phyloP scores from a whole-genome alignment of 2,797 vertebrate species.

The Sebastes nivosus region DNA sequence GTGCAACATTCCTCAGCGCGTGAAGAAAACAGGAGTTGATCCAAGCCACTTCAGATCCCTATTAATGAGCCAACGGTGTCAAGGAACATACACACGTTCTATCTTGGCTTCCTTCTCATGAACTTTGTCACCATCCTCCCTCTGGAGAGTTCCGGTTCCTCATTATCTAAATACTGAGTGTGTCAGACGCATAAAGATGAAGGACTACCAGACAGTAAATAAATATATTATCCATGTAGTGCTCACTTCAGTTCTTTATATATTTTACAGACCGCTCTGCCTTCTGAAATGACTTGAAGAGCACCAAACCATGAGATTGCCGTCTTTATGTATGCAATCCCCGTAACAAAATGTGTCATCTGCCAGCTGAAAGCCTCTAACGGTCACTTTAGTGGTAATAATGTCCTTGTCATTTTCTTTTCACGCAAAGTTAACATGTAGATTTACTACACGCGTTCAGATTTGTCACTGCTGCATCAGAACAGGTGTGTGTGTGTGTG shows the following conservation, averaged over 20 bases:
- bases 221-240: not conserved
- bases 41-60: constrained; percentile 24
- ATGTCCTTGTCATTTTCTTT: constrained; percentile 3
- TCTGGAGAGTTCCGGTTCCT: not conserved
- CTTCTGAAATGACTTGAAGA: not conserved
- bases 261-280: not conserved
- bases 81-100: constrained; percentile 1
- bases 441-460: not conserved
- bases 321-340: not conserved
- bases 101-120: not conserved
- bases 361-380: not conserved
- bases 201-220: not conserved
- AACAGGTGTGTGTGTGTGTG: not conserved
- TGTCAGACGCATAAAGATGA: not conserved
- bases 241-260: not conserved
- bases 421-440: not conserved
- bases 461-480: not conserved
- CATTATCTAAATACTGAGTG: not conserved
- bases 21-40: constrained; percentile 31
- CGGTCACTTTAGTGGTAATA: not conserved
- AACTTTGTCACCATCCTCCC: constrained; percentile 16
- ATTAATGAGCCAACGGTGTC: constrained; percentile 22
- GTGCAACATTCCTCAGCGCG: not conserved
- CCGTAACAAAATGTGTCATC: not conserved
- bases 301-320: not conserved